Percentiles rank a stretch among this genome's conserved stretches.
Conservation (phyloP, 2,888 invertebrate genomes). For the Drosophila nigricruria region DNA sequence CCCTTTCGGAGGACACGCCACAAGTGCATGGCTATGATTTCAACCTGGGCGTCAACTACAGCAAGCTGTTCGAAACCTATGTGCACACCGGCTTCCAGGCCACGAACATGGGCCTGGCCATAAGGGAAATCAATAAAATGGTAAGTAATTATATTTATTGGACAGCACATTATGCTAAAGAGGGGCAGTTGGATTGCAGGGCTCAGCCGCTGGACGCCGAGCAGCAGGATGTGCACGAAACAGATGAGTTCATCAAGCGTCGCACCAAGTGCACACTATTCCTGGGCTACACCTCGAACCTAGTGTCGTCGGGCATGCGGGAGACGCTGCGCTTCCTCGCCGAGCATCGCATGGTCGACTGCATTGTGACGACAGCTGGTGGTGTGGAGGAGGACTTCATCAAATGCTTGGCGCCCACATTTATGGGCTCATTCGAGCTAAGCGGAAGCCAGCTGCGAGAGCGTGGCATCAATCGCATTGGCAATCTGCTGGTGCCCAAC, state of each 20-base stretch:
- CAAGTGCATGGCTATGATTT: constrained; percentile 96
- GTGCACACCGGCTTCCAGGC: constrained; percentile 97
- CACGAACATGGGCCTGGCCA: constrained; percentile 95
- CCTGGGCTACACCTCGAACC: constrained; percentile 98
- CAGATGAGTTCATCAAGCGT: constrained; percentile 92
- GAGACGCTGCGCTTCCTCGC: constrained; percentile 96
- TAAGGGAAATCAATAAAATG: constrained; percentile 97
- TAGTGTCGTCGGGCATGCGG: constrained; percentile 97
- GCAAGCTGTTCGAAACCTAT: constrained; percentile 92
- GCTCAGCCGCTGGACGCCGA: constrained; percentile 89
- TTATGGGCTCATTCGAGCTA: constrained; percentile 95
- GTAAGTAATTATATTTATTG: constrained; percentile 82
- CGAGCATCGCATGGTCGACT: constrained; percentile 95
- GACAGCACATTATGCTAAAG: constrained; percentile 22
- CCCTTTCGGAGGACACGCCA: constrained; percentile 89
- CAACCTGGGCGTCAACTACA: constrained; percentile 94
- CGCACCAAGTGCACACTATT: constrained; percentile 96
- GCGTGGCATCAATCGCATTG: constrained; percentile 92
- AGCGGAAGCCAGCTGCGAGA: constrained; percentile 92
- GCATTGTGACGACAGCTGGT: constrained; percentile 98
- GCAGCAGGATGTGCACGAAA: constrained; percentile 89
- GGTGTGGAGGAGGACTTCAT: constrained; percentile 99
- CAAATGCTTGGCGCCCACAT: constrained; percentile 98
- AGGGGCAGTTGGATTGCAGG: constrained; percentile 88
- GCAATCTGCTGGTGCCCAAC: constrained; percentile 98